A percentile compares a stretch with the other conserved stretches of the same genome.
These are phyloP conservation scores for Tetrao urogallus DNA, from an alignment of 2,113 vertebrate species.

Conservation along the genomic window DNA sequence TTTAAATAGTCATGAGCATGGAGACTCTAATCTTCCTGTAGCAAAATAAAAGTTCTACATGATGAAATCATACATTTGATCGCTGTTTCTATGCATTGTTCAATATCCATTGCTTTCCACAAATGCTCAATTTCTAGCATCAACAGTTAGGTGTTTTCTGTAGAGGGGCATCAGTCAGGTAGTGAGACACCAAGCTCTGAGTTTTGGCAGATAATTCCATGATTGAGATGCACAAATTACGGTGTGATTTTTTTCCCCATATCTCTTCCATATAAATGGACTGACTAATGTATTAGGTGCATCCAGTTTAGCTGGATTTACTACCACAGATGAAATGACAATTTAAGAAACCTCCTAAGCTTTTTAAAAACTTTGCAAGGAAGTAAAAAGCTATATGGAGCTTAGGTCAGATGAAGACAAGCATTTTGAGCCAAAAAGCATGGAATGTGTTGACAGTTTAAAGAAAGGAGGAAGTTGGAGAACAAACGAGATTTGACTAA, in stretches of 20 bases:
- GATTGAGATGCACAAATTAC: not conserved
- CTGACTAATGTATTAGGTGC: not conserved
- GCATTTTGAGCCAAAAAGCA: constrained; percentile 36
- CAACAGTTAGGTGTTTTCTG: not conserved
- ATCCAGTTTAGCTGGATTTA: not conserved
- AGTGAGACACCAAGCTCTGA: not conserved
- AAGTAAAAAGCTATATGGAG: constrained; percentile 20
- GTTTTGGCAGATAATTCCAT: not conserved
- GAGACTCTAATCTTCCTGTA: not conserved
- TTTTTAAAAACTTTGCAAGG: constrained; percentile 41
- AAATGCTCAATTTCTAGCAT: not conserved
- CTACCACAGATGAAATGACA: not conserved
- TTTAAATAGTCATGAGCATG: not conserved
- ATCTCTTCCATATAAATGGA: not conserved
- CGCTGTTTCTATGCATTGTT: not conserved
- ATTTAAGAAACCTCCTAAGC: constrained; percentile 36
- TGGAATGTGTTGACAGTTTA: constrained; percentile 53
- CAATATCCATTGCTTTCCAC: not conserved
- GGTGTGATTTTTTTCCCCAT: not conserved
- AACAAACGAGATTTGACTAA: constrained; percentile 17
- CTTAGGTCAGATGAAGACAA: constrained; percentile 46
- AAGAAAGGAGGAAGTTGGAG: constrained; percentile 46
- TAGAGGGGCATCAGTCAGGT: not conserved
- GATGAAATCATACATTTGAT: not conserved
- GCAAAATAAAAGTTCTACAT: not conserved